Evolutionary conservation across 2,113 vertebrate genomes (phyloP).

Genomic region (Glaucidium brasilianum): DNA sequence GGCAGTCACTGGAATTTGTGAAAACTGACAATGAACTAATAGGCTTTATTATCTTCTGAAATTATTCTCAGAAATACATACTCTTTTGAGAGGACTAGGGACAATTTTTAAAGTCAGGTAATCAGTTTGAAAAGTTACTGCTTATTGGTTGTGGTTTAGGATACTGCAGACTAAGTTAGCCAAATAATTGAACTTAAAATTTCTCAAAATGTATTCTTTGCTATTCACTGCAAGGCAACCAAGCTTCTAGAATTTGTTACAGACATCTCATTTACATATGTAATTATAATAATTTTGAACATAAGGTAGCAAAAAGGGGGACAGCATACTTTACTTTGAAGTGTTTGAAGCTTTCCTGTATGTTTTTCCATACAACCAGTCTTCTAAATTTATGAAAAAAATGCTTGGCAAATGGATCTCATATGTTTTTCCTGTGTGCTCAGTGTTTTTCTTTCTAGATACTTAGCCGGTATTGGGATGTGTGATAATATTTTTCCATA

Average conservation of each 20-base stretch:
- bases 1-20: not conserved
- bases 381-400: not conserved
- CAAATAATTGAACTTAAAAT: not conserved
- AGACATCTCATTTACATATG: not conserved
- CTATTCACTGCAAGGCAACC: not conserved
- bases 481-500: not conserved
- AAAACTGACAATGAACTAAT: not conserved
- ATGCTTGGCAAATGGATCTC: not conserved
- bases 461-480: not conserved
- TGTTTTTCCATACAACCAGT: not conserved
- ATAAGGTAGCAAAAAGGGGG: not conserved
- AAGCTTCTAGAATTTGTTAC: not conserved
- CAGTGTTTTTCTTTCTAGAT: not conserved
- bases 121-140: not conserved
- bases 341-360: not conserved
- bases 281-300: not conserved
- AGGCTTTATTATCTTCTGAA: not conserved
- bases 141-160: not conserved
- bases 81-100: not conserved
- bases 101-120: not conserved
- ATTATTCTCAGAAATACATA: not conserved
- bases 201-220: not conserved
- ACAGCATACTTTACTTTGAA: not conserved
- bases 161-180: not conserved
- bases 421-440: not conserved